Evolutionary conservation across 2,797 vertebrate species (phyloP).

Genomic region (Melopsittacus undulatus): DNA sequence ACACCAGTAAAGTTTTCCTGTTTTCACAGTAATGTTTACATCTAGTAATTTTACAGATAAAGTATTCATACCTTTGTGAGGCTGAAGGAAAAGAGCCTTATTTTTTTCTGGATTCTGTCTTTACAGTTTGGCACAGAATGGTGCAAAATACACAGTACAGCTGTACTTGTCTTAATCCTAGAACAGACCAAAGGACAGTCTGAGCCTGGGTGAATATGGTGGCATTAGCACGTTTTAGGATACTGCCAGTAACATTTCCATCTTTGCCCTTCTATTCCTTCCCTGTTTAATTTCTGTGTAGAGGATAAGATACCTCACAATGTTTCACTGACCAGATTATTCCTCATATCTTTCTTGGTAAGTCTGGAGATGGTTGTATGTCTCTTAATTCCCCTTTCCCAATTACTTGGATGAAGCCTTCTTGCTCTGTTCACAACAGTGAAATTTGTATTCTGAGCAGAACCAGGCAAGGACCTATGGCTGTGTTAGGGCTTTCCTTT

Average conservation of each 20-base stretch:
- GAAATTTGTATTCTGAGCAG: not conserved
- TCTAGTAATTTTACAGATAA: not conserved
- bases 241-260: not conserved
- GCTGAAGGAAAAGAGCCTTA: not conserved
- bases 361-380: not conserved
- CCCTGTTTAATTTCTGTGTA: not conserved
- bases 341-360: not conserved
- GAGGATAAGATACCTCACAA: not conserved
- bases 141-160: not conserved
- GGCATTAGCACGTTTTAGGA: not conserved
- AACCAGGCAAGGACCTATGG: not conserved
- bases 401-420: not conserved
- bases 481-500: not conserved
- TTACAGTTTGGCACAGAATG: not conserved
- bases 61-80: not conserved
- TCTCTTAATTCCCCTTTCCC: not conserved
- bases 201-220: not conserved
- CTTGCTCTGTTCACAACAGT: not conserved
- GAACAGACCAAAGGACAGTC: not conserved
- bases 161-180: not conserved
- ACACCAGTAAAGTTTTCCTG: not conserved
- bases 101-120: not conserved
- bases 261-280: not conserved
- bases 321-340: not conserved
- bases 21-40: not conserved